Conservation (phyloP, 2,888 invertebrate species). For the Tillus elongatus region DNA sequence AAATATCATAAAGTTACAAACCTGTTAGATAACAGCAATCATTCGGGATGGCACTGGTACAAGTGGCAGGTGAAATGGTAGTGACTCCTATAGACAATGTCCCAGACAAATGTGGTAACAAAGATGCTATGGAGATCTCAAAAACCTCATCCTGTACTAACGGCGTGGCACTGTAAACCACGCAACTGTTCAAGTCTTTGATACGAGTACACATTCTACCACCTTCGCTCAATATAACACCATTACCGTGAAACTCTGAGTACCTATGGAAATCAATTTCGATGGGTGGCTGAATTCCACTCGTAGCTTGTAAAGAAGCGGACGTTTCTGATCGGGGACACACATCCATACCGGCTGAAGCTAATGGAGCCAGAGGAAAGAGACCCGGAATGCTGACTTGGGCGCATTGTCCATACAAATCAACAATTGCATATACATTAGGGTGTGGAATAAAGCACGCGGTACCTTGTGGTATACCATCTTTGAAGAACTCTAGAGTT, state of each 20-base stretch:
- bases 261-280: conserved; percentile 42
- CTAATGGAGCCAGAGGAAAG: conserved; percentile 35
- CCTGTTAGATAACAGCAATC: conserved; percentile 64
- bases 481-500: conserved; percentile 59
- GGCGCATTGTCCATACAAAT: conserved; percentile 89
- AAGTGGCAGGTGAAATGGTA: conserved; percentile 48
- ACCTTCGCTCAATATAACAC: conserved; percentile 58
- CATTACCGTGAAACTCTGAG: conserved; percentile 60
- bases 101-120: conserved; percentile 59
- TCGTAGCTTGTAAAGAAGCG: conserved; percentile 34
- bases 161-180: conserved; percentile 65
- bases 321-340: conserved; percentile 38
- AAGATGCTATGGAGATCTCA: conserved; percentile 62
- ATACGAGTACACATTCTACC: conserved; percentile 55
- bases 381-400: conserved; percentile 57
- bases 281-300: conserved; percentile 32
- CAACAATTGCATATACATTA: conserved; percentile 88
- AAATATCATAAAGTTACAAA: conserved; percentile 24
- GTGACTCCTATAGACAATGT: conserved; percentile 73
- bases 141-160: conserved; percentile 68
- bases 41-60: conserved; percentile 55
- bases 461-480: conserved; percentile 31
- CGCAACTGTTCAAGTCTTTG: conserved; percentile 42
- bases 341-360: conserved; percentile 33
- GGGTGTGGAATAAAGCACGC: conserved; percentile 71